phyloP scores from a whole-genome alignment of 2,888 invertebrate species.

The Protonemura montana region DNA sequence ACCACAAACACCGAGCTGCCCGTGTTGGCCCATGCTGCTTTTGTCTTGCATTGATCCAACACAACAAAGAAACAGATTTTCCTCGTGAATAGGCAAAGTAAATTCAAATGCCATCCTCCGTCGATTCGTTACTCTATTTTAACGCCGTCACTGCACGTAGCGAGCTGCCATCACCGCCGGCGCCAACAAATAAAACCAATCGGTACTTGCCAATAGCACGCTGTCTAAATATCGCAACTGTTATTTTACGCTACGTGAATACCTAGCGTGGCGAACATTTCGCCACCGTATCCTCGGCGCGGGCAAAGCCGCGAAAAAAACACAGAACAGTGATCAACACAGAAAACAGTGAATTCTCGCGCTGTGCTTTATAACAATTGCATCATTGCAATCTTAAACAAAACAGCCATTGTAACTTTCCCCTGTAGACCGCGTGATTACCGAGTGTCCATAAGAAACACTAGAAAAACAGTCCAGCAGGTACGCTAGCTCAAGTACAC shows the following conservation, averaged over 20 bases:
- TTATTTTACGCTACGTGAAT: not conserved
- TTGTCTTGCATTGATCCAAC: too few species aligned
- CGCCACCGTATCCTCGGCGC: not conserved
- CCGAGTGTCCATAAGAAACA: not conserved
- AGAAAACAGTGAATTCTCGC: not conserved
- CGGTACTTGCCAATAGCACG: not conserved
- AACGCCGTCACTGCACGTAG: not conserved
- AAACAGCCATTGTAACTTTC: slow-evolving; percentile 12
- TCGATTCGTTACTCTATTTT: not conserved
- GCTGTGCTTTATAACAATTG: not conserved
- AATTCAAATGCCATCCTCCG: not conserved
- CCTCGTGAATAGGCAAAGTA: not conserved
- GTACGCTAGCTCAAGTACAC: not conserved
- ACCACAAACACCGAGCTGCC: too few species aligned
- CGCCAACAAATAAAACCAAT: not conserved
- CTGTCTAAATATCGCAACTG: not conserved
- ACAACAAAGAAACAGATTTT: too few species aligned
- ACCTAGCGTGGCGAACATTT: not conserved
- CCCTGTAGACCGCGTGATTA: not conserved
- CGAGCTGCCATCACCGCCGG: not conserved
- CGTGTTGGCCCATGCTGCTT: too few species aligned
- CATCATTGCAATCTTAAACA: slow-evolving; percentile 4
- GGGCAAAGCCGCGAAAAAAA: not conserved
- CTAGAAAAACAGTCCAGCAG: not conserved
- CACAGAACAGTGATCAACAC: not conserved